Percentiles rank a stretch among this genome's conserved stretches.
Conservation (phyloP, 2,113 vertebrate species). For the Equus przewalskii region DNA sequence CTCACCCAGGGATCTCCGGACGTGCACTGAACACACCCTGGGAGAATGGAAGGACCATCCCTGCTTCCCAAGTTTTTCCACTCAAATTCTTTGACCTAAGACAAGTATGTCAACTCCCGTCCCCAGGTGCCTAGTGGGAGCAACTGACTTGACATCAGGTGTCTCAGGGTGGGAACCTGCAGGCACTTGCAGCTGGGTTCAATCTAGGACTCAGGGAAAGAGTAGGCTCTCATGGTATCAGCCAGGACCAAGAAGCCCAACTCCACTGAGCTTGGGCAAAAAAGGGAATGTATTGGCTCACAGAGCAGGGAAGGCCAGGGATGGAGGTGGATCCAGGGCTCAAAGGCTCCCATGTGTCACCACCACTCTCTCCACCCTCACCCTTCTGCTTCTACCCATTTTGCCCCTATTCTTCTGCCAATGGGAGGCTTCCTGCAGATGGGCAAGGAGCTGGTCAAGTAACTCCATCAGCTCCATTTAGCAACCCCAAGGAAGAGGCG, state of each 20-base stretch:
- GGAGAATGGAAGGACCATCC: not conserved
- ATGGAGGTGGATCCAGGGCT: fast-evolving
- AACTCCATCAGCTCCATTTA: not conserved
- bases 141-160: not conserved
- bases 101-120: not conserved
- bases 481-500: not conserved
- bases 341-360: not conserved
- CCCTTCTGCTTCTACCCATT: fast-evolving
- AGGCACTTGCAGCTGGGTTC: not conserved
- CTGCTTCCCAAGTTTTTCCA: not conserved
- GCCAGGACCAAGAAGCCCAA: not conserved
- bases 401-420: not conserved
- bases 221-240: not conserved
- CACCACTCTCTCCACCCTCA: not conserved
- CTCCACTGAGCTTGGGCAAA: not conserved
- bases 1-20: not conserved
- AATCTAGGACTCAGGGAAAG: not conserved
- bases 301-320: not conserved
- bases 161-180: not conserved
- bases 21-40: not conserved
- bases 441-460: not conserved
- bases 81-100: not conserved
- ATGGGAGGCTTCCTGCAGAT: not conserved
- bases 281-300: not conserved
- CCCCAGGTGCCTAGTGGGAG: not conserved